phyloP scores from a whole-genome alignment of 1,140 invertebrate species.

The Drosophila suzukii region DNA sequence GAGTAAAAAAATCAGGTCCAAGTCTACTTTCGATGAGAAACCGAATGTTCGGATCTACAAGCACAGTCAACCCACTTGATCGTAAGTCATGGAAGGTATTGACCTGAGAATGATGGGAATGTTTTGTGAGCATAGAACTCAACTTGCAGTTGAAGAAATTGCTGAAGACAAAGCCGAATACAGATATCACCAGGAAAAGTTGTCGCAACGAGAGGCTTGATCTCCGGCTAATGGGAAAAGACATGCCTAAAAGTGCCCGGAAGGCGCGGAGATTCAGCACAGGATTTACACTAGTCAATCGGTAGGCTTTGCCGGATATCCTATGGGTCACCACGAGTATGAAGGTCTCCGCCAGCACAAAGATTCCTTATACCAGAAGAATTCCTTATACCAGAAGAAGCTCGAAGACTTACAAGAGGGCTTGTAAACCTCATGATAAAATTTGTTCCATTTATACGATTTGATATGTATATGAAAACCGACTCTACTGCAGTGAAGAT shows the following conservation, averaged over 20 bases:
- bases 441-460: neutral
- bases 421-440: neutral
- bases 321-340: neutral
- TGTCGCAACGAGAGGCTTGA: conserved; percentile 13
- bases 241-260: conserved; percentile 27
- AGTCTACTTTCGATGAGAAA: neutral
- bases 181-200: conserved; percentile 29
- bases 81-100: conserved; percentile 30
- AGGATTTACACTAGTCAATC: neutral
- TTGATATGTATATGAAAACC: neutral
- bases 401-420: neutral
- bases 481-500: neutral
- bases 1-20: neutral
- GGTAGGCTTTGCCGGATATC: neutral
- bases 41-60: neutral
- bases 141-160: conserved; percentile 50
- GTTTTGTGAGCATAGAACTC: conserved; percentile 44
- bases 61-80: conserved; percentile 20
- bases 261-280: conserved; percentile 39
- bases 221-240: conserved; percentile 10
- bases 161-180: conserved; percentile 44
- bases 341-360: conserved; percentile 28
- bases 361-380: conserved; percentile 15
- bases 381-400: too few relatives aligned
- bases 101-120: neutral